phyloP scores from a whole-genome alignment of 1,140 invertebrate species.

The Archivesica marissinica region DNA sequence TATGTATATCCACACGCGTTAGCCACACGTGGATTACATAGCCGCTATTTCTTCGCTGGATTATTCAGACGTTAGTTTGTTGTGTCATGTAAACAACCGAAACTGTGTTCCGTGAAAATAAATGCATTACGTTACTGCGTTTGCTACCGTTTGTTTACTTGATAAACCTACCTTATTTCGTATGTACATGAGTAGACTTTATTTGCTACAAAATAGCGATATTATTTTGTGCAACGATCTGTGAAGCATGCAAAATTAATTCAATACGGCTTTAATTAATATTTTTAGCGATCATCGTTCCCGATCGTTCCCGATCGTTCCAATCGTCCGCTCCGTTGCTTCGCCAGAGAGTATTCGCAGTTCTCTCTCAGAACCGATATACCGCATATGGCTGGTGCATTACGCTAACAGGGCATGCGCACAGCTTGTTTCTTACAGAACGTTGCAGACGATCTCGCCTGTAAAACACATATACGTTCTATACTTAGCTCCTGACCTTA shows the following conservation, averaged over 20 bases:
- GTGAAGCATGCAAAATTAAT: neutral
- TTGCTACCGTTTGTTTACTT: neutral
- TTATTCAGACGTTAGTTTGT: too few species aligned
- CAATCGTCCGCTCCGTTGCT: constrained; percentile 13
- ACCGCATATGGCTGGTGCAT: constrained; percentile 30
- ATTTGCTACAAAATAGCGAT: neutral
- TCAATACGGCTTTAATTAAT: neutral
- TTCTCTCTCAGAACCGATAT: constrained; percentile 15
- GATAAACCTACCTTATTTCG: neutral
- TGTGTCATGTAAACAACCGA: too few species aligned
- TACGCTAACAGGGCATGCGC: constrained; percentile 26
- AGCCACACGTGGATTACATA: too few species aligned
- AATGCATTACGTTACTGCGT: neutral
- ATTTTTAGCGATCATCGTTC: neutral
- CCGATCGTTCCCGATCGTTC: too few species aligned
- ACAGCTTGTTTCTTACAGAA: neutral
- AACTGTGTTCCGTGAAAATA: neutral
- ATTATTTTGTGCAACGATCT: neutral
- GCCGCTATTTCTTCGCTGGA: too few species aligned
- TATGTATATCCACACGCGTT: too few species aligned
- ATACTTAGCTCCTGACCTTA: constrained; percentile 32
- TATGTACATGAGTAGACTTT: neutral
- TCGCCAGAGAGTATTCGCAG: neutral
- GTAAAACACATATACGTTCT: constrained; percentile 25
- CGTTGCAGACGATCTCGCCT: constrained; percentile 27